Evolutionary conservation across 2,797 vertebrate species (phyloP).

Genomic region (Chelon auratus): DNA sequence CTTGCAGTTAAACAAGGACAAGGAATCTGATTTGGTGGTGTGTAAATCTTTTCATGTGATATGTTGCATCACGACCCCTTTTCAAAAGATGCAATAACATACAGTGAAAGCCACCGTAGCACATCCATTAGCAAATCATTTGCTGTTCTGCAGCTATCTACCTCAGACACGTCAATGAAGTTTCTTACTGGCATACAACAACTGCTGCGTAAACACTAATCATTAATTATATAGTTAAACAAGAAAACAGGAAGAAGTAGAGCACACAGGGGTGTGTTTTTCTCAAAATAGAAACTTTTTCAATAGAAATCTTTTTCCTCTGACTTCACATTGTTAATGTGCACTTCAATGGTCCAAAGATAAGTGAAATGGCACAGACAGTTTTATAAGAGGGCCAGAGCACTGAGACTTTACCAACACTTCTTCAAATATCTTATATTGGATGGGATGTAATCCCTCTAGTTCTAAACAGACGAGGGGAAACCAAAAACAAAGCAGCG

Average conservation of each 20-base stretch:
- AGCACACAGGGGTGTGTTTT: too few species aligned
- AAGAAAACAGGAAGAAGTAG: neutral
- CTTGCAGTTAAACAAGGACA: neutral
- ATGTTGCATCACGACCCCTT: neutral
- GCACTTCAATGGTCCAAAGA: conserved; percentile 12
- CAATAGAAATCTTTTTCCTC: conserved; percentile 9
- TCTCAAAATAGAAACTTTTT: too few species aligned
- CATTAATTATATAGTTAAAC: conserved; percentile 5
- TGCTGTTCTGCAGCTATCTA: neutral
- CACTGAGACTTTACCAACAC: conserved; percentile 48
- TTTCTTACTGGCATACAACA: neutral
- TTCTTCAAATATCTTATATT: conserved; percentile 65
- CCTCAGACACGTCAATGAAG: neutral
- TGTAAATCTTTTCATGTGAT: conserved; percentile 33
- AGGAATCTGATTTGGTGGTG: neutral
- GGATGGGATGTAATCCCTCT: conserved; percentile 68
- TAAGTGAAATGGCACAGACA: conserved; percentile 40
- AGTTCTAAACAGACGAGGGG: conserved; percentile 73
- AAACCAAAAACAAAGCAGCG: conserved; percentile 76
- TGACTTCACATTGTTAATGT: conserved; percentile 26
- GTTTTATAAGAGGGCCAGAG: conserved; percentile 38
- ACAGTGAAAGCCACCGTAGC: too few species aligned
- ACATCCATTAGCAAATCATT: too few species aligned
- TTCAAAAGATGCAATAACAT: too few species aligned
- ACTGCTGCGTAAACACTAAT: conserved; percentile 7